These are phyloP conservation scores for Macroglossus sobrinus DNA, from an alignment of 2,113 vertebrate genomes.

Conservation along the genomic window DNA sequence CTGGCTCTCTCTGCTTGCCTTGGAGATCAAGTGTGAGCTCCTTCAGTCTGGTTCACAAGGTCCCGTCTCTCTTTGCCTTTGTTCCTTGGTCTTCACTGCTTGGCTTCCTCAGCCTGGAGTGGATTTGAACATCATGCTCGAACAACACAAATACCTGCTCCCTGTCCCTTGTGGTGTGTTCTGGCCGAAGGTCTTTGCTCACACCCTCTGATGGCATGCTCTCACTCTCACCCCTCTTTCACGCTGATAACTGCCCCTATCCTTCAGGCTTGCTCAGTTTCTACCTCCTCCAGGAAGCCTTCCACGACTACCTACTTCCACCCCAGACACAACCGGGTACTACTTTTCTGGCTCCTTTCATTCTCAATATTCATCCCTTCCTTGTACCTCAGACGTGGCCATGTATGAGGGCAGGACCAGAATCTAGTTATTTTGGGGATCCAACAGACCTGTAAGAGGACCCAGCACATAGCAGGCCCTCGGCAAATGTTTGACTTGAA, in stretches of 20 bases:
- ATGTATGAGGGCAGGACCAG: background rate
- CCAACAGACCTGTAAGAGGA: background rate
- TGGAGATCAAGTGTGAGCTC: too few relatives aligned
- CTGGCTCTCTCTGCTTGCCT: background rate
- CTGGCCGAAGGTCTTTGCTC: background rate
- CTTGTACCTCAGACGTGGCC: background rate
- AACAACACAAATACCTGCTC: too few relatives aligned
- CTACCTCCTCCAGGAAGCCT: background rate
- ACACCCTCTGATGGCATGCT: background rate
- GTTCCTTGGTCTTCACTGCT: background rate
- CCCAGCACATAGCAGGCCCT: background rate
- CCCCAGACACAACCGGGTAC: background rate
- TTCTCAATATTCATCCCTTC: background rate
- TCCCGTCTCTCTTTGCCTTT: background rate
- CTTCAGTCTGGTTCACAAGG: background rate
- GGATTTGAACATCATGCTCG: background rate
- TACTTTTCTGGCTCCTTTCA: background rate
- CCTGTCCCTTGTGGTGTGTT: accelerated
- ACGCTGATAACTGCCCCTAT: background rate
- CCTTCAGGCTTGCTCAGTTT: background rate
- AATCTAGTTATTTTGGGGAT: background rate
- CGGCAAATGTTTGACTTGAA: background rate
- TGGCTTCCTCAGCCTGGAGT: too few relatives aligned
- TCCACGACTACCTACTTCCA: background rate
- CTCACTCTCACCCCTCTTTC: background rate